These are phyloP conservation scores for Boloria euphrosyne DNA, from an alignment of 2,888 invertebrate species.

Conservation along the genomic window DNA sequence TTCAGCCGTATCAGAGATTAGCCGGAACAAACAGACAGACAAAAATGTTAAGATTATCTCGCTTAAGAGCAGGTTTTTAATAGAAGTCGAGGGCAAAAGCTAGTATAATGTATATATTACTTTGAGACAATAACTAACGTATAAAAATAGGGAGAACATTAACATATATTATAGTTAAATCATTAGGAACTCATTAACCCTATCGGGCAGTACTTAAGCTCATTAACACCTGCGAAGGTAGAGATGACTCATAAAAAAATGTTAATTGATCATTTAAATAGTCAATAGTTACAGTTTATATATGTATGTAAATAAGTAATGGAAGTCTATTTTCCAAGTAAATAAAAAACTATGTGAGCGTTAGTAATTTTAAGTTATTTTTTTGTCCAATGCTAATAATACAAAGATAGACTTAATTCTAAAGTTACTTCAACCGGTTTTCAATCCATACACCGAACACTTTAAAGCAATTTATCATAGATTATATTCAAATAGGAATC, in stretches of 20 bases:
- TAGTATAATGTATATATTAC: neutral
- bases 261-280: slow-evolving; percentile 1
- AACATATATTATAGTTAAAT: slow-evolving; percentile 31
- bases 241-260: slow-evolving; percentile 48
- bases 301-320: neutral
- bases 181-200: slow-evolving; percentile 45
- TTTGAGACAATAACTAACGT: neutral
- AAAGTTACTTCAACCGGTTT: too few species aligned
- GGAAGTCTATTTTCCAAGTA: too few species aligned
- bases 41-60: too few species aligned
- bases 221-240: slow-evolving; percentile 53
- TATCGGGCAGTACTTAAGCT: slow-evolving; percentile 41
- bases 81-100: neutral
- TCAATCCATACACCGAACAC: too few species aligned
- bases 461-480: too few species aligned
- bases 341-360: too few species aligned
- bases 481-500: neutral
- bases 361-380: too few species aligned
- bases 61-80: neutral
- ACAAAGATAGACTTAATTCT: too few species aligned
- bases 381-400: too few species aligned
- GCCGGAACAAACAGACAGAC: too few species aligned
- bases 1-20: too few species aligned
- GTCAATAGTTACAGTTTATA: neutral
- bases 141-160: slow-evolving; percentile 16